phyloP scores from a whole-genome alignment of 2,113 vertebrate species.

The Herpetotheres cachinnans region DNA sequence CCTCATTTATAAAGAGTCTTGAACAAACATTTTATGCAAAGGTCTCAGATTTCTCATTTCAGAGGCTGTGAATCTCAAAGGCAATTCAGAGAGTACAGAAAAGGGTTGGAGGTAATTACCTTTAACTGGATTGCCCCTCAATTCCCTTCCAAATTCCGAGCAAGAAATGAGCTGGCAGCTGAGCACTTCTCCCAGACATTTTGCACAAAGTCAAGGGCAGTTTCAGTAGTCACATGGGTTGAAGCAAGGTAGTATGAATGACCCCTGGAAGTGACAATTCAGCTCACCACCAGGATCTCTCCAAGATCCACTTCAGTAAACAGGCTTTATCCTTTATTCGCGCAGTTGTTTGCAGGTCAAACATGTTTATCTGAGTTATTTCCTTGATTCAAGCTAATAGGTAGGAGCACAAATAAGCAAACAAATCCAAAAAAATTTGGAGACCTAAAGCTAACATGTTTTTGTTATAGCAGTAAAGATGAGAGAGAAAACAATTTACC shows the following conservation, averaged over 20 bases:
- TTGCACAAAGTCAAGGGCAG: neutral
- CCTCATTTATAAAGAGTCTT: neutral
- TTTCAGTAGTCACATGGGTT: neutral
- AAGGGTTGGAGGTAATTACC: neutral
- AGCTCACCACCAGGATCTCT: neutral
- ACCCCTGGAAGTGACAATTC: neutral
- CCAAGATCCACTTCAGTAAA: neutral
- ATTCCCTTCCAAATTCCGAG: neutral
- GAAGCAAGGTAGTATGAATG: neutral
- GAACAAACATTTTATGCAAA: slow-evolving; percentile 18
- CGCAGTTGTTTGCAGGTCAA: neutral
- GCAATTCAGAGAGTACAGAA: neutral
- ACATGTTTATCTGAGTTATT: neutral
- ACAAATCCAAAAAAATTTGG: neutral
- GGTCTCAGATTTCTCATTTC: slow-evolving; percentile 24
- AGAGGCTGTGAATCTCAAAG: neutral
- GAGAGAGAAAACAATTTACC: neutral
- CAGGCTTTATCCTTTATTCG: neutral
- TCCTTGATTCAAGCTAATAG: neutral
- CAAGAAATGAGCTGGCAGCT: neutral
- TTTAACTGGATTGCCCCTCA: neutral
- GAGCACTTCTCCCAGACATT: neutral
- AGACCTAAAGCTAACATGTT: neutral
- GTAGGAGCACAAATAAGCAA: neutral
- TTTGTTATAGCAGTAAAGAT: neutral